Conservation (phyloP, 2,797 vertebrate genomes). For the Anguilla anguilla region DNA sequence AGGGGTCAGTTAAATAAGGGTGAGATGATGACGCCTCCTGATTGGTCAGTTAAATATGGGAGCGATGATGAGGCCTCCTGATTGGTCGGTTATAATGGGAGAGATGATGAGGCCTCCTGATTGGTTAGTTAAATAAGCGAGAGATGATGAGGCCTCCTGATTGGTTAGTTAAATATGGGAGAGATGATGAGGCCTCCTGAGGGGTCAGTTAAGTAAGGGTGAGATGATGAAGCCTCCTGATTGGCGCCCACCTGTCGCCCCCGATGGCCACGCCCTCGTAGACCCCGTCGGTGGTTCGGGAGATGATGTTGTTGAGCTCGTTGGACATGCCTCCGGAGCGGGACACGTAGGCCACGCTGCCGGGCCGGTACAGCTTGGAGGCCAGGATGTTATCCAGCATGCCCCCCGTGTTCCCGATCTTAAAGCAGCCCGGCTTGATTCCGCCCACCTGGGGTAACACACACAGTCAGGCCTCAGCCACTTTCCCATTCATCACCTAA, state of each 20-base stretch:
- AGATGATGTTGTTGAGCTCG: slow-evolving; percentile 97
- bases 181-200: not conserved
- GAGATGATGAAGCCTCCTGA: not conserved
- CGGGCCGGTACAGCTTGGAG: slow-evolving; percentile 93
- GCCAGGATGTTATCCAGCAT: slow-evolving; percentile 98
- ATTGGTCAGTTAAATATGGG: too few species aligned
- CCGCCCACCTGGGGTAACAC: slow-evolving; percentile 83
- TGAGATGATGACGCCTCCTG: too few species aligned
- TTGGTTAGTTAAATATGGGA: not conserved
- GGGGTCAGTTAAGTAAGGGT: not conserved
- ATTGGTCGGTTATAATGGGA: too few species aligned
- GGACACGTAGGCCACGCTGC: slow-evolving; percentile 94
- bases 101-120: too few species aligned
- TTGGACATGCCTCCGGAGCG: slow-evolving; percentile 98
- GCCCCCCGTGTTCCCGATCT: slow-evolving; percentile 96
- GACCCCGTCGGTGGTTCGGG: slow-evolving; percentile 89
- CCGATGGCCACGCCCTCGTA: slow-evolving; percentile 96
- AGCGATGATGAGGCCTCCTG: too few species aligned
- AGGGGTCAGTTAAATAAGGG: too few species aligned
- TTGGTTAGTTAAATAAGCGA: too few species aligned
- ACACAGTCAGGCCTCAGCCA: not conserved
- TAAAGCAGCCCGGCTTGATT: slow-evolving; percentile 97
- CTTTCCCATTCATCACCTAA: not conserved
- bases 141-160: too few species aligned
- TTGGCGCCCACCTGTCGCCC: slow-evolving; percentile 84